These are phyloP conservation scores for Pseudorectes ferrugineus DNA, from an alignment of 2,113 vertebrate genomes.

Conservation along the genomic window DNA sequence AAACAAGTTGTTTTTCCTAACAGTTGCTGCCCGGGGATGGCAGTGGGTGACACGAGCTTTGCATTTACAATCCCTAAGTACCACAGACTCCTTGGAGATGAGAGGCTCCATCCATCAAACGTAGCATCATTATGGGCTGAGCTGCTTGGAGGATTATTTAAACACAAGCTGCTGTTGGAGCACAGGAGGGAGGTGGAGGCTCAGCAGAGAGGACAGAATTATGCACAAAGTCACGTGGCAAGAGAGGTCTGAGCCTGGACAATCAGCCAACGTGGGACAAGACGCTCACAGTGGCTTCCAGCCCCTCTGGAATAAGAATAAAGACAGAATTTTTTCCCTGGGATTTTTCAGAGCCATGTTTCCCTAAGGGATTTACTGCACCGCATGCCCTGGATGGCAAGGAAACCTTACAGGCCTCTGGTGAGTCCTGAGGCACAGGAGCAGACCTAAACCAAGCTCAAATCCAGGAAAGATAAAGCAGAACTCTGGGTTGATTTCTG, in stretches of 20 bases:
- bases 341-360: neutral
- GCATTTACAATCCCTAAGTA: neutral
- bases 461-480: neutral
- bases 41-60: neutral
- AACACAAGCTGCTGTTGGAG: neutral
- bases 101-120: neutral
- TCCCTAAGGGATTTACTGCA: neutral
- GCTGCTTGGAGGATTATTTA: neutral
- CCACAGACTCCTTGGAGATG: neutral
- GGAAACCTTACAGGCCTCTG: neutral
- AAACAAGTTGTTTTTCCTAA: neutral
- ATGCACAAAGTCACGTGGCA: neutral
- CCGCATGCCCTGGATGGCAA: neutral
- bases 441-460: neutral
- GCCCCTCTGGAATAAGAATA: neutral
- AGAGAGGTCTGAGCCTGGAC: neutral
- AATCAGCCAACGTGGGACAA: neutral
- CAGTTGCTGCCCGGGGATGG: neutral
- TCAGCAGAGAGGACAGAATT: neutral
- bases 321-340: neutral
- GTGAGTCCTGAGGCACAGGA: neutral
- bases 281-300: neutral
- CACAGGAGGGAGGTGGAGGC: neutral
- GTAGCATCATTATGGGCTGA: neutral
- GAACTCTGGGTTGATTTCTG: neutral